Evolutionary conservation across 2,888 invertebrate genomes (phyloP).

Genomic region (Pammene aurita): DNA sequence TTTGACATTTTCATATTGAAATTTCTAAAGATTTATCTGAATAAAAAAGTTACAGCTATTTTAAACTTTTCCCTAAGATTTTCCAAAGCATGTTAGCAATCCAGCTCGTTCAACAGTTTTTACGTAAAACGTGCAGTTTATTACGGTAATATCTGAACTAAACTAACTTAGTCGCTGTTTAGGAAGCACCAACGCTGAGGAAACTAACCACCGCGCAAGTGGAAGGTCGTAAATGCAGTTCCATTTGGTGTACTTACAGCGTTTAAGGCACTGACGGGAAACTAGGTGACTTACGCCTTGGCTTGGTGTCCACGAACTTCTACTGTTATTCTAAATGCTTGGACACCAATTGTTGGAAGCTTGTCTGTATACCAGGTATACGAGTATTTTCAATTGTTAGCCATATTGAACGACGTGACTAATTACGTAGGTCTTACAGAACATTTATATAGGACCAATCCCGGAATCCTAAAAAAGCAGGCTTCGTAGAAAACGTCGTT

Average conservation of each 20-base stretch:
- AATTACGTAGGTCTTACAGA: too few relatives aligned
- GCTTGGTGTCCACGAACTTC: slow-evolving; percentile 32
- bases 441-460: too few relatives aligned
- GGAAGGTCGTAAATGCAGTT: slow-evolving; percentile 1
- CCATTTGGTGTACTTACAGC: background rate
- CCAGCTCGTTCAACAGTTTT: slow-evolving; percentile 3
- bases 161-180: slow-evolving; percentile 30
- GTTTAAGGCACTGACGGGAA: slow-evolving; percentile 1
- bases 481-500: too few relatives aligned
- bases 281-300: slow-evolving; percentile 38
- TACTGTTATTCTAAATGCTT: slow-evolving; percentile 1
- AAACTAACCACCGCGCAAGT: background rate
- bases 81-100: background rate
- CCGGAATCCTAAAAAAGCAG: too few relatives aligned
- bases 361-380: too few relatives aligned
- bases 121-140: slow-evolving; percentile 15
- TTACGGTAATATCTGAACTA: slow-evolving; percentile 28
- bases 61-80: background rate
- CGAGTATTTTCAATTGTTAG: too few relatives aligned
- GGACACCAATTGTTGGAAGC: background rate
- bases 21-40: too few relatives aligned
- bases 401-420: too few relatives aligned
- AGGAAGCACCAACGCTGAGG: slow-evolving; percentile 29
- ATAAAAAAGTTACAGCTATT: background rate
- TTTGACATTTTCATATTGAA: too few relatives aligned